These are phyloP conservation scores for Candoia aspera DNA, from an alignment of 2,113 vertebrate genomes.

Conservation along the genomic window DNA sequence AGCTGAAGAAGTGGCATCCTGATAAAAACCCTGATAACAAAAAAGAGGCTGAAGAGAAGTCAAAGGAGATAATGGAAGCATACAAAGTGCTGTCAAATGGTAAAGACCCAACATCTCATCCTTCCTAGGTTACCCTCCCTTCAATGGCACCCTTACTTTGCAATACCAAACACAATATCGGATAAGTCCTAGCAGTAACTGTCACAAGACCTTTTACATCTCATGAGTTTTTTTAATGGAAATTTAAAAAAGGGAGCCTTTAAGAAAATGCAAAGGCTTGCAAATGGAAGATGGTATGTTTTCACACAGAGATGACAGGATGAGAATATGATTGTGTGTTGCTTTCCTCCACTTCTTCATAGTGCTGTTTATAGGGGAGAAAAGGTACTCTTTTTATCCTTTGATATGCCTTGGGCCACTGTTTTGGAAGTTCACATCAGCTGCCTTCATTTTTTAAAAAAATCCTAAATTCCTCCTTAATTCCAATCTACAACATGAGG, in stretches of 20 bases:
- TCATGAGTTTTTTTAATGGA: neutral
- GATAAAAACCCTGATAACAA: constrained; percentile 32
- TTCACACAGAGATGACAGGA: neutral
- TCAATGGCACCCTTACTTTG: neutral
- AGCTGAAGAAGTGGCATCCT: constrained; percentile 26
- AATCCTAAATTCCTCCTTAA: neutral
- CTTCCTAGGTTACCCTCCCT: neutral
- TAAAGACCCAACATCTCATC: neutral
- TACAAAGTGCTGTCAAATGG: constrained; percentile 17
- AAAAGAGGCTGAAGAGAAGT: constrained; percentile 30
- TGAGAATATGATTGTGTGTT: neutral
- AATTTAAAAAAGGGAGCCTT: neutral
- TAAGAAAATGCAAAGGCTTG: neutral
- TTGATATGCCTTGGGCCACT: neutral
- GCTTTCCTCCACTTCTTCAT: neutral
- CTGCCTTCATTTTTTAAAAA: neutral
- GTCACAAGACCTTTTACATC: neutral
- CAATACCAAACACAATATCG: neutral
- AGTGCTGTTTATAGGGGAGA: neutral
- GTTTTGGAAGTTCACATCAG: neutral
- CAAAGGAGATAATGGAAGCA: constrained; percentile 30
- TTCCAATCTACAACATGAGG: neutral
- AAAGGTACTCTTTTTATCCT: neutral
- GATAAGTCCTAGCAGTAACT: neutral
- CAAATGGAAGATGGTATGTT: neutral